phyloP scores from a whole-genome alignment of 2,113 vertebrate species.

The Vidua chalybeata region DNA sequence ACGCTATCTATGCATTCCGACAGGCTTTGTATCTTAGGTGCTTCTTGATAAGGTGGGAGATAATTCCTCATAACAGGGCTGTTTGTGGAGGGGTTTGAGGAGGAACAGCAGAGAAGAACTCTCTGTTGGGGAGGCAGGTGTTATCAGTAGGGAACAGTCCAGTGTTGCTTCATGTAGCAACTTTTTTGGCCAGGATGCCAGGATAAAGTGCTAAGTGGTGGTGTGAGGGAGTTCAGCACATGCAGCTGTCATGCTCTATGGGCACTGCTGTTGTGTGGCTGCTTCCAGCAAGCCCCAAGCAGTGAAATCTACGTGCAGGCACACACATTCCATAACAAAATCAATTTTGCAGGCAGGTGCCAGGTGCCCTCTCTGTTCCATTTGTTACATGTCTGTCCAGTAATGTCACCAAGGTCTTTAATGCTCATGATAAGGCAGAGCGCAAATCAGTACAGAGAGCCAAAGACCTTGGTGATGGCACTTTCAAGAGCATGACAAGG shows the following conservation, averaged over 20 bases:
- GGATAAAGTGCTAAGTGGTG: background rate
- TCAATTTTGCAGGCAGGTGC: background rate
- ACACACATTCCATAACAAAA: background rate
- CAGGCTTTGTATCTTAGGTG: background rate
- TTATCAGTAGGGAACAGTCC: background rate
- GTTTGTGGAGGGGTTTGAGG: background rate
- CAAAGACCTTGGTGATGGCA: background rate
- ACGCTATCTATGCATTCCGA: background rate
- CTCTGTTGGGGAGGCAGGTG: background rate
- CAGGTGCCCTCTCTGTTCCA: background rate
- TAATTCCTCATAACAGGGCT: background rate
- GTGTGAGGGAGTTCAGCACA: background rate
- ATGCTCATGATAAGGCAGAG: background rate
- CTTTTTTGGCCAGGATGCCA: background rate
- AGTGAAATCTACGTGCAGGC: background rate
- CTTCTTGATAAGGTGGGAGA: background rate
- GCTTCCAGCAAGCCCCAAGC: background rate
- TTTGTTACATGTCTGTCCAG: constrained; percentile 1
- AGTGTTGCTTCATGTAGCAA: background rate
- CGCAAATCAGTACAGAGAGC: background rate
- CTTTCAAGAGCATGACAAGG: background rate
- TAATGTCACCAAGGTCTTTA: background rate
- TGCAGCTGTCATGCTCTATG: rapidly evolving
- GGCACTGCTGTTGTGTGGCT: rapidly evolving
- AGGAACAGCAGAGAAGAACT: background rate